Percentiles rank a stretch among this genome's conserved stretches.
phyloP scores from a whole-genome alignment of 37 sponge, comb jelly and placozoan genomes.

The Halichondria panicea region DNA sequence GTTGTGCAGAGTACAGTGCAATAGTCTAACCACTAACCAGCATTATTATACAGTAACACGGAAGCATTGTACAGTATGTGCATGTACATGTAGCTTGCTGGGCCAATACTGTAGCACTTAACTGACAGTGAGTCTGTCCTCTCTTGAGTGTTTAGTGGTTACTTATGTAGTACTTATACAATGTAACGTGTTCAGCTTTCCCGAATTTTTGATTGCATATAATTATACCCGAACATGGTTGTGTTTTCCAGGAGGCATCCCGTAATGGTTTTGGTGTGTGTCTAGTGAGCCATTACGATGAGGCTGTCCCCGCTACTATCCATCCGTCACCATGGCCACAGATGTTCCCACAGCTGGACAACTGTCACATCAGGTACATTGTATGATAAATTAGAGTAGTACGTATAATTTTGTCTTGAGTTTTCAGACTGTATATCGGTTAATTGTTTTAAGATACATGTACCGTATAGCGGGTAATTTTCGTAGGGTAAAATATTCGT shows the following conservation, averaged over 20 bases:
- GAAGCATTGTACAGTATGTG: no score
- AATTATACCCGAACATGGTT: no score
- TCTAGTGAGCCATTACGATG: not conserved
- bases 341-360: slow-evolving; percentile 45
- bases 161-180: not conserved
- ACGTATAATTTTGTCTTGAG: no score
- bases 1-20: not conserved
- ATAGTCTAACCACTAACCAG: not conserved
- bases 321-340: slow-evolving; percentile 74
- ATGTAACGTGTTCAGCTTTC: not conserved
- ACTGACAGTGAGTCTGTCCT: not conserved
- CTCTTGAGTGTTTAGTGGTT: not conserved
- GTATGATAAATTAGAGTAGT: not conserved
- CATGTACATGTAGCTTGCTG: not conserved
- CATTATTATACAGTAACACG: no score
- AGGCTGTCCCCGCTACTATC: not conserved
- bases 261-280: not conserved
- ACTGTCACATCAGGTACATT: slow-evolving; percentile 56
- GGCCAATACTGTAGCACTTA: not conserved
- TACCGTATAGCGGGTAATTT: no score
- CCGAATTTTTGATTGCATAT: not conserved
- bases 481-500: no score
- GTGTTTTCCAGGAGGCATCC: not conserved
- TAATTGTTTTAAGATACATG: no score
- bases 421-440: no score